phyloP scores from a whole-genome alignment of 2,888 invertebrate genomes.

The Drosophila pegasa region DNA sequence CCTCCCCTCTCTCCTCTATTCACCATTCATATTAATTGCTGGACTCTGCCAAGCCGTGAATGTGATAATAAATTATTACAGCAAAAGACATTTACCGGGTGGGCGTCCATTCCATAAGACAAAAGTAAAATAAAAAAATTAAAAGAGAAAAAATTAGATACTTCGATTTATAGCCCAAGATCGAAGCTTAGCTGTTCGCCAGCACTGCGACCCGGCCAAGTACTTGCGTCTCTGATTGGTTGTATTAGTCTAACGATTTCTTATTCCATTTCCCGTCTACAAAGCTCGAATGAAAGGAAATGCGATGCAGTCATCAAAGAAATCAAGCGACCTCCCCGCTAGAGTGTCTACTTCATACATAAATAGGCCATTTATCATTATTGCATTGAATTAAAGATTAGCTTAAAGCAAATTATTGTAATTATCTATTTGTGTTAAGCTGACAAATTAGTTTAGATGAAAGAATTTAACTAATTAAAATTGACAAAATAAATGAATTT shows the following conservation, averaged over 20 bases:
- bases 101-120: slow-evolving; percentile 60
- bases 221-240: slow-evolving; percentile 15
- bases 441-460: neutral
- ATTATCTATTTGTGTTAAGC: neutral
- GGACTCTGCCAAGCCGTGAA: slow-evolving; percentile 66
- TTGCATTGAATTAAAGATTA: neutral
- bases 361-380: slow-evolving; percentile 14
- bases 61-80: slow-evolving; percentile 80
- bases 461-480: no score
- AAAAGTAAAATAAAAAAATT: slow-evolving; percentile 11
- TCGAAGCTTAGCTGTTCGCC: slow-evolving; percentile 17
- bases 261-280: slow-evolving; percentile 44
- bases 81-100: slow-evolving; percentile 61
- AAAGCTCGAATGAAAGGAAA: neutral
- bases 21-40: slow-evolving; percentile 75
- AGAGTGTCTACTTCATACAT: slow-evolving; percentile 32
- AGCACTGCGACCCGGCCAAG: slow-evolving; percentile 45
- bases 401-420: neutral
- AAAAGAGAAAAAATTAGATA: slow-evolving; percentile 30
- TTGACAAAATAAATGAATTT: no score
- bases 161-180: slow-evolving; percentile 44
- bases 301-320: slow-evolving; percentile 17
- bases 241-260: slow-evolving; percentile 5
- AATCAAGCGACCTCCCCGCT: slow-evolving; percentile 12
- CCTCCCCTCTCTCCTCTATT: slow-evolving; percentile 29